Percentiles rank a stretch among this genome's conserved stretches.
Evolutionary conservation across 2,888 invertebrate genomes (phyloP).

Genomic region (Eupithecia inturbata): DNA sequence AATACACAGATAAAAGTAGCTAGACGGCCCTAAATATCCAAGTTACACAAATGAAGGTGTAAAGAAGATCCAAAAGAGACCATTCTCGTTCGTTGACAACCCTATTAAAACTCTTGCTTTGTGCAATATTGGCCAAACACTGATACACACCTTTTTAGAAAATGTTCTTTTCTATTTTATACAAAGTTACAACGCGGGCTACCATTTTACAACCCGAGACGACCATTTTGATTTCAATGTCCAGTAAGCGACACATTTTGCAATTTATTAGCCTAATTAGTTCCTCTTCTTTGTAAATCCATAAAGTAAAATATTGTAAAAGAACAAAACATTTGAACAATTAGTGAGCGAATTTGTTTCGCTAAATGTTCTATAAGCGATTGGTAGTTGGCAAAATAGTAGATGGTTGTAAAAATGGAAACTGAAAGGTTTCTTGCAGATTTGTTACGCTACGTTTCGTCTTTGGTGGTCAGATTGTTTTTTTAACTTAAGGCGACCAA

Average conservation of each 20-base stretch:
- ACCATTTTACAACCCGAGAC: conserved; percentile 42
- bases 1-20: too few species aligned
- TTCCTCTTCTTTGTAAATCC: conserved; percentile 57
- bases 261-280: conserved; percentile 63
- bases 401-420: conserved; percentile 14
- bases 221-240: conserved; percentile 13
- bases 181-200: conserved; percentile 63
- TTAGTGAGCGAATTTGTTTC: conserved; percentile 31
- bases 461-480: background rate
- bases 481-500: too few species aligned
- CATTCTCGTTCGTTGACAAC: conserved; percentile 47
- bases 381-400: conserved; percentile 41
- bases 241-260: conserved; percentile 45
- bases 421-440: conserved; percentile 3
- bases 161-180: conserved; percentile 57
- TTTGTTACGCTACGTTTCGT: conserved; percentile 17
- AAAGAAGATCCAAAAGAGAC: background rate
- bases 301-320: conserved; percentile 16
- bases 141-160: conserved; percentile 51
- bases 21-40: background rate
- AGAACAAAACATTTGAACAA: conserved; percentile 8
- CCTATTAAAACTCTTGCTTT: conserved; percentile 45
- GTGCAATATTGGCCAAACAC: conserved; percentile 58
- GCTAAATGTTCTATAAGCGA: conserved; percentile 44
- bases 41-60: background rate